A percentile compares a stretch with the other conserved stretches of the same genome.
Conservation (phyloP, 2,113 vertebrate genomes). For the Ibidorhyncha struthersii region DNA sequence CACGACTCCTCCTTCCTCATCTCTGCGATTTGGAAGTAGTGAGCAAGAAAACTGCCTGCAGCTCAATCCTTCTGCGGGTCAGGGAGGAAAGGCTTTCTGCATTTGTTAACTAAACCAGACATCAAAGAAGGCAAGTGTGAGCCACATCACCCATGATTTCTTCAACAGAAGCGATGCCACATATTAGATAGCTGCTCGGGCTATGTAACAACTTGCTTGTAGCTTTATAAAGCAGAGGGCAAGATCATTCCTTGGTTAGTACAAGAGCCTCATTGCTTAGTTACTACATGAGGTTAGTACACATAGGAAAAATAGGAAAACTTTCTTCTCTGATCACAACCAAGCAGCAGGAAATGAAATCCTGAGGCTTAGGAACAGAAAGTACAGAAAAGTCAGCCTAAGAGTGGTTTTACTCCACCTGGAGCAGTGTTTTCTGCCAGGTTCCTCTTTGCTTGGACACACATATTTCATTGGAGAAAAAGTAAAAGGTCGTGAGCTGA, state of each 20-base stretch:
- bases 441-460: neutral
- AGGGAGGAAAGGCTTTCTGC: neutral
- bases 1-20: rapidly evolving
- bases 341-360: neutral
- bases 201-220: neutral
- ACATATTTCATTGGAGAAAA: neutral
- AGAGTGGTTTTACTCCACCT: neutral
- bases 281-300: neutral
- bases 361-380: neutral
- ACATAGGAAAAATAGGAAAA: rapidly evolving
- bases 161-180: neutral
- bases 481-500: neutral
- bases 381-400: neutral
- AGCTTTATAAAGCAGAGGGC: neutral
- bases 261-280: neutral
- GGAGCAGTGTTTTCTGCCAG: neutral
- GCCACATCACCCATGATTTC: neutral
- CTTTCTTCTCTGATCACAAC: neutral
- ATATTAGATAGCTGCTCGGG: neutral
- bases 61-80: neutral
- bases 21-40: neutral
- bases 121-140: neutral
- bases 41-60: neutral
- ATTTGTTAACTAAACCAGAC: neutral
- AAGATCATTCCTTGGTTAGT: neutral